phyloP scores from a whole-genome alignment of 2,113 vertebrate genomes.

The Tragelaphus scriptus region DNA sequence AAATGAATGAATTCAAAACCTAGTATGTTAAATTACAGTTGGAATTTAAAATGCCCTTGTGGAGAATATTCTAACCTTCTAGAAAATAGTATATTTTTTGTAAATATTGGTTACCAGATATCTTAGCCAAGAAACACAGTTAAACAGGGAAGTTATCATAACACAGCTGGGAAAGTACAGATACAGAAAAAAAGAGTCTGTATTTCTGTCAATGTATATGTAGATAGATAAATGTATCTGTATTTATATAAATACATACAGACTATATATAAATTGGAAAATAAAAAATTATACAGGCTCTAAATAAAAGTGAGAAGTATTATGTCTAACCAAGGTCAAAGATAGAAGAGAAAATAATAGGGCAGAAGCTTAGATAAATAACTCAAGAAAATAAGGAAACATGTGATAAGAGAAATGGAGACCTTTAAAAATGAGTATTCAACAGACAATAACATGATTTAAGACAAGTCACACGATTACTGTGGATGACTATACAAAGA shows the following conservation, averaged over 20 bases:
- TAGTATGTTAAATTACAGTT: background rate
- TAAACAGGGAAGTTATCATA: slow-evolving; percentile 8
- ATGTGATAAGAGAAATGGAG: background rate
- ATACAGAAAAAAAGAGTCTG: background rate
- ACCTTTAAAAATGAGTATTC: background rate
- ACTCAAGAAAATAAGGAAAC: background rate
- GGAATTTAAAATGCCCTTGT: slow-evolving; percentile 23
- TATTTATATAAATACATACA: background rate
- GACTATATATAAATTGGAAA: background rate
- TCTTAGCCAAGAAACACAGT: background rate
- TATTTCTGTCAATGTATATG: background rate
- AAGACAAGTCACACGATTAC: background rate
- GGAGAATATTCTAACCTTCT: background rate
- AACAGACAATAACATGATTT: background rate
- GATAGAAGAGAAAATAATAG: background rate
- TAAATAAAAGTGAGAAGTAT: background rate
- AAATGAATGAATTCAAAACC: slow-evolving; percentile 7
- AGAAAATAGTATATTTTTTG: slow-evolving; percentile 44
- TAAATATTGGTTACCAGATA: slow-evolving; percentile 39
- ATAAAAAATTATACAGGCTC: background rate
- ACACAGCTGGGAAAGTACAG: slow-evolving; percentile 29
- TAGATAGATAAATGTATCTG: background rate
- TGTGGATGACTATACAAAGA: background rate
- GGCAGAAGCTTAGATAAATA: background rate
- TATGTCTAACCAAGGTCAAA: background rate